Evolutionary conservation across 2,888 invertebrate genomes (phyloP), one percentile per base, ranked within the genome.

Genomic region (Callosobruchus maculatus): DNA sequence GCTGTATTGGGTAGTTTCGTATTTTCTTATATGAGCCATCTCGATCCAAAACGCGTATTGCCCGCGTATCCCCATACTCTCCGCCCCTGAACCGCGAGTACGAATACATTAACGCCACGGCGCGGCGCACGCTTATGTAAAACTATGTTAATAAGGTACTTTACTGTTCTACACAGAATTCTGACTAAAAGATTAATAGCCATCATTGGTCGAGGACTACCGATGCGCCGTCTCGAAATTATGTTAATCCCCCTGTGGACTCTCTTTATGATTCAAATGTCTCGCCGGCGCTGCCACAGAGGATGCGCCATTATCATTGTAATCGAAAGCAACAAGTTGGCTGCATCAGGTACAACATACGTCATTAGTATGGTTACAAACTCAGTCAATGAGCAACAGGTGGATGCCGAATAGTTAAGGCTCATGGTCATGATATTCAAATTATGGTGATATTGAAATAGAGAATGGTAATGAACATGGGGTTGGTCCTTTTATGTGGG

Each of bases 121-220:
- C 77, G 83, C 83, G 49, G 79, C 77, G 83, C 83, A 83, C 83
- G 82, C 83, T 83, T 83, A 83, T 83, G 83, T 81, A 82, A 83
- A 83, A 83, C 82, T 83, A 83, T 83, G 83, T 81, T 81, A 83
- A 83, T 83, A 78, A 82, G 81, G 80, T 78, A 76, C 79, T 78
- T 77, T 79, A 79, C 79, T 78, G 78, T 78, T 79, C 79, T 74
- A 77, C 78, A 78, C 77, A 78, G 77, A 78, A 78, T 77, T 78
- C 78, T 78, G 78, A 77, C 76, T 76, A 72, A 77, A 78, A 78
- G 80, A 80, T 80, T 80, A 80, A 80, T 80, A 75, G 77, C 76
- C 75, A 75, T 76, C 77, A 72, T 68, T 70, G 70, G 30, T 71
- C 74, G 72, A 72, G n/a, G 74, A 77, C 77, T 75, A 74, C 78